These are phyloP conservation scores for Crepidodera aurea DNA, from an alignment of 2,888 invertebrate species.

Conservation along the genomic window DNA sequence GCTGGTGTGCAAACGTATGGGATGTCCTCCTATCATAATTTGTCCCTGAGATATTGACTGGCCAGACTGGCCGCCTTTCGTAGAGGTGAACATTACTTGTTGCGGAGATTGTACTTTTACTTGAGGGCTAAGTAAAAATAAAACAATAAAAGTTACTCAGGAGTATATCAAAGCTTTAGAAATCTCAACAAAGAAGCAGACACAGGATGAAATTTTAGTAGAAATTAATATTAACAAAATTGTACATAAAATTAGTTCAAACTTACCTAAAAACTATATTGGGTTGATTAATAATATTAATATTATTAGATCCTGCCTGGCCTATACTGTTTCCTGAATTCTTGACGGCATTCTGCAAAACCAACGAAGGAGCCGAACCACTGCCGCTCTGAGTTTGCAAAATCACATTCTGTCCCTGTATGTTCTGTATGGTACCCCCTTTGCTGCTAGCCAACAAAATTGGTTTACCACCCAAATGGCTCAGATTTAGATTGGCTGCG, in stretches of 20 bases:
- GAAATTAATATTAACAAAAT: no score
- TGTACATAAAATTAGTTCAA: no score
- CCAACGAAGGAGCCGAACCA: constrained; percentile 42
- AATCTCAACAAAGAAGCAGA: no score
- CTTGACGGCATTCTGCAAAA: constrained; percentile 53
- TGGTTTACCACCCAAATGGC: constrained; percentile 67
- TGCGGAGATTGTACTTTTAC: constrained; percentile 57
- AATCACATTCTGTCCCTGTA: constrained; percentile 62
- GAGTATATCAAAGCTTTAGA: no score
- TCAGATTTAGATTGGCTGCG: constrained; percentile 63
- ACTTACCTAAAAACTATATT: constrained; percentile 52
- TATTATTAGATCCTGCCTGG: constrained; percentile 43
- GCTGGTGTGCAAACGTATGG: constrained; percentile 56
- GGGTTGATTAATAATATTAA: constrained; percentile 55
- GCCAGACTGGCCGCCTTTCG: constrained; percentile 43
- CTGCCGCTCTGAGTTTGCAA: constrained; percentile 55
- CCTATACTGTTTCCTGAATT: constrained; percentile 20
- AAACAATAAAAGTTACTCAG: no score
- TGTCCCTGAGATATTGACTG: constrained; percentile 52
- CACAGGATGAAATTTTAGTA: no score
- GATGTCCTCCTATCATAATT: constrained; percentile 58
- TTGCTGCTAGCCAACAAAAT: constrained; percentile 65
- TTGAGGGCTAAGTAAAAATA: constrained; percentile 48
- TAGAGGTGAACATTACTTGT: constrained; percentile 54
- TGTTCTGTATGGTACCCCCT: constrained; percentile 56